phyloP scores from a whole-genome alignment of 1,140 invertebrate genomes.

The Aphaenogaster floridana region DNA sequence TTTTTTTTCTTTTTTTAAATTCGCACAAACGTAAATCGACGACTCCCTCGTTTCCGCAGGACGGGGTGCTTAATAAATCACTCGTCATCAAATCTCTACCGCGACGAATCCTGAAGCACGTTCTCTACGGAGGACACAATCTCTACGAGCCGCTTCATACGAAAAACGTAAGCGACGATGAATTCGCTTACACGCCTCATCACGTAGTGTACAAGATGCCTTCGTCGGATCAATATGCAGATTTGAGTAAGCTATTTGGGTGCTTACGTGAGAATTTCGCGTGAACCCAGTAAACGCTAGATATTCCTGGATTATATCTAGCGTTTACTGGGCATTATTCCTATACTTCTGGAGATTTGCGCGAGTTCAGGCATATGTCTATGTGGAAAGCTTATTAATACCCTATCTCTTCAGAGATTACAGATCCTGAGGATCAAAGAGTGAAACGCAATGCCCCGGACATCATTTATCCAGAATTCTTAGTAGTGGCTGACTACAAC shows the following conservation, averaged over 20 bases:
- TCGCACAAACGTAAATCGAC: not conserved
- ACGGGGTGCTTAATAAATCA: constrained; percentile 73
- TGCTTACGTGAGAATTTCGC: not conserved
- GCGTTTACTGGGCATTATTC: not conserved
- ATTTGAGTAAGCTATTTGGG: constrained; percentile 52
- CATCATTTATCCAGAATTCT: constrained; percentile 78
- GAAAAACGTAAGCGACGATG: constrained; percentile 19
- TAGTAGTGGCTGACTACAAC: constrained; percentile 77
- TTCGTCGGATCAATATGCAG: constrained; percentile 14
- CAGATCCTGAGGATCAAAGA: constrained; percentile 24
- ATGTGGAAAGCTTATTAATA: not conserved
- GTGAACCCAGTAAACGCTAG: not conserved
- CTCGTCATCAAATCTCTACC: constrained; percentile 77
- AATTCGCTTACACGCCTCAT: constrained; percentile 67
- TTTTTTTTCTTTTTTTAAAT: not conserved
- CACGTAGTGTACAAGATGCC: constrained; percentile 77
- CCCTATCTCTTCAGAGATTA: constrained; percentile 34
- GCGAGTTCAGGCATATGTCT: not conserved
- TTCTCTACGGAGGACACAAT: constrained; percentile 51
- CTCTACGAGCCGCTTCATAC: constrained; percentile 21
- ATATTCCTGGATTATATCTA: too few relatives aligned
- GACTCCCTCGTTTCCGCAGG: constrained; percentile 47
- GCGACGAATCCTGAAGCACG: constrained; percentile 55
- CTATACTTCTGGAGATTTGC: not conserved
- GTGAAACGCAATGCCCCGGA: constrained; percentile 60